A percentile compares a stretch with the other conserved stretches of the same genome.
These are phyloP conservation scores for Sprattus sprattus DNA, from an alignment of 2,113 vertebrate genomes.

Conservation along the genomic window DNA sequence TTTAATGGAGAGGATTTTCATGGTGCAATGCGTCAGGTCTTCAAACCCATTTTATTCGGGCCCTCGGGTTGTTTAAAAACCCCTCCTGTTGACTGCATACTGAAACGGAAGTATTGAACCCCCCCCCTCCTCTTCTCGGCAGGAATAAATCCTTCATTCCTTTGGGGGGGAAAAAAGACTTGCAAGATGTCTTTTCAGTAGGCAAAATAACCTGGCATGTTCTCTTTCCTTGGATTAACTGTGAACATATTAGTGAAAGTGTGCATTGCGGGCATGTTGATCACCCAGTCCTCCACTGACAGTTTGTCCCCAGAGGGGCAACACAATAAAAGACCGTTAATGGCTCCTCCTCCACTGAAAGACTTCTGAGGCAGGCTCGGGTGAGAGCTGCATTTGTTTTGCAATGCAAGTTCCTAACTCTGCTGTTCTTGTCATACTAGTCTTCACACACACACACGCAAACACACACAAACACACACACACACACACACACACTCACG, in stretches of 20 bases:
- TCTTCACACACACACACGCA: background rate
- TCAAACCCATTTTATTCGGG: background rate
- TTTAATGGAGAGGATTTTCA: background rate
- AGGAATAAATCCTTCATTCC: background rate
- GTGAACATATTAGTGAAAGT: background rate
- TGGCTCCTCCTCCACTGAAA: background rate
- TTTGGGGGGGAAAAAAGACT: background rate
- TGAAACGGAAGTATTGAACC: background rate
- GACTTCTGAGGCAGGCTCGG: background rate
- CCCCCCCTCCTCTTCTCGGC: background rate
- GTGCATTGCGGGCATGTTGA: background rate
- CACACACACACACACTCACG: background rate
- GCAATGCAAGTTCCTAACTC: background rate
- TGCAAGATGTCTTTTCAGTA: background rate
- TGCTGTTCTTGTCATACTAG: background rate
- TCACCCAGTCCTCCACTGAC: background rate
- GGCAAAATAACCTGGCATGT: background rate
- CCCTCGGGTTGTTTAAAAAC: background rate
- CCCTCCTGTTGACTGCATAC: background rate
- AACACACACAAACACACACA: background rate
- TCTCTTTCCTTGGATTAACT: background rate
- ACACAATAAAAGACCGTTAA: background rate
- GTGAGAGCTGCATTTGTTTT: background rate
- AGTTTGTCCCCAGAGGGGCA: background rate
- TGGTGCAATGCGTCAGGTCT: slow-evolving; percentile 5